phyloP scores from a whole-genome alignment of 1,140 invertebrate species.

The Drosophila leontia region DNA sequence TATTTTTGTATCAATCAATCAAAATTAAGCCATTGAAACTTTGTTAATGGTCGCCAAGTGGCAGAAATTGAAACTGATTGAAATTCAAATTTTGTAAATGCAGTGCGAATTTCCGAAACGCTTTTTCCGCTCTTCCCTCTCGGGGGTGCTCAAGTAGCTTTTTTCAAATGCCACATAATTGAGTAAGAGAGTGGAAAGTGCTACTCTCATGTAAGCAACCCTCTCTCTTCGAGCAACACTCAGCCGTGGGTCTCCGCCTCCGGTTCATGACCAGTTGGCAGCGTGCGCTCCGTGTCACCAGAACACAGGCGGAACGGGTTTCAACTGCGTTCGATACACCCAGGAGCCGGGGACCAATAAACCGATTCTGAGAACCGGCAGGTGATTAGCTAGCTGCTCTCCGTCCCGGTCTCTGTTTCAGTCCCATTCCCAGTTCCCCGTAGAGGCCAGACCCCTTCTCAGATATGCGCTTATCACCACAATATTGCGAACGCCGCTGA shows the following conservation, averaged over 20 bases:
- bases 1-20: conserved; percentile 33
- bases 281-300: conserved; percentile 41
- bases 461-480: conserved; percentile 50
- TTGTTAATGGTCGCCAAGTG: conserved; percentile 51
- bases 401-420: background rate
- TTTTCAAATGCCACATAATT: conserved; percentile 33
- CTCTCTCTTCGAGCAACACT: conserved; percentile 24
- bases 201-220: conserved; percentile 12
- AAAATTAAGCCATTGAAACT: conserved; percentile 8
- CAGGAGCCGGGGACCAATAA: conserved; percentile 23
- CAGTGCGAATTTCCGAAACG: conserved; percentile 35
- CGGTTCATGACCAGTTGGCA: conserved; percentile 51
- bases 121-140: background rate
- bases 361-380: conserved; percentile 36
- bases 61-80: conserved; percentile 65
- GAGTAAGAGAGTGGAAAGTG: conserved; percentile 19
- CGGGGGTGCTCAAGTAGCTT: background rate
- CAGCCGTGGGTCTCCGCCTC: conserved; percentile 1
- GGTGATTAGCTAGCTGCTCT: conserved; percentile 15
- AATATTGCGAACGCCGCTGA: conserved; percentile 17
- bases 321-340: conserved; percentile 42
- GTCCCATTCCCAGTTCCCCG: background rate
- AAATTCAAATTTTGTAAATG: conserved; percentile 51
- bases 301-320: conserved; percentile 60
- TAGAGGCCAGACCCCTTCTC: conserved; percentile 18